Evolutionary conservation across 2,113 vertebrate genomes (phyloP).

Genomic region (Dipodomys ordii): DNA sequence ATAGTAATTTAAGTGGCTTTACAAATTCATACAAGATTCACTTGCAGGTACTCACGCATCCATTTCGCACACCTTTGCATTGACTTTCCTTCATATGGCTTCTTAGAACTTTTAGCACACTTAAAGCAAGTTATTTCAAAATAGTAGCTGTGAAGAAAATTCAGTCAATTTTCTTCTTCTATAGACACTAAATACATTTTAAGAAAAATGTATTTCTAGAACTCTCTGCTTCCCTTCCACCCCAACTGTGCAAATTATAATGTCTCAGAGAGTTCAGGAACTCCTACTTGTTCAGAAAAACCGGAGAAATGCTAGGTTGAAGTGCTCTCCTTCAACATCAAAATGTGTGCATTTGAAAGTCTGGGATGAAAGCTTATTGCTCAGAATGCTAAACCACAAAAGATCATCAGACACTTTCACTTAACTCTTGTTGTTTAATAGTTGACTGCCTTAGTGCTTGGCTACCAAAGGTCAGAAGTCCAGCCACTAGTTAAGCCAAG

Average conservation of each 20-base stretch:
- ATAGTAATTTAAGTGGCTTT: not conserved
- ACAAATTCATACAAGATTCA: not conserved
- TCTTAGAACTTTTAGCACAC: not conserved
- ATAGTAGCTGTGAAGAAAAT: not conserved
- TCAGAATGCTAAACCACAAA: not conserved
- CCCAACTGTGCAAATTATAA: not conserved
- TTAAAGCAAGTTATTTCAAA: not conserved
- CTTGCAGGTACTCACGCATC: not conserved
- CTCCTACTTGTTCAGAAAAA: not conserved
- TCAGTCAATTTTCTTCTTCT: not conserved
- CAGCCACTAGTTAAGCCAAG: not conserved
- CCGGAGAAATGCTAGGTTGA: not conserved
- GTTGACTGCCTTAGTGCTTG: not conserved
- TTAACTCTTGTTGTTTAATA: not conserved
- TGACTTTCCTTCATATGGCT: not conserved
- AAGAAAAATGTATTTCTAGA: not conserved
- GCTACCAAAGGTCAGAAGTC: not conserved
- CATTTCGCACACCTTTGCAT: no score
- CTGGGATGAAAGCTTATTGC: not conserved
- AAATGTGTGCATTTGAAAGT: not conserved
- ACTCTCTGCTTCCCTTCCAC: fast-evolving
- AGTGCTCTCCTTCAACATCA: not conserved
- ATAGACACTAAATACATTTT: not conserved
- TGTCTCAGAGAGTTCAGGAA: not conserved
- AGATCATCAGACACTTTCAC: not conserved